Conservation (phyloP, 1,140 invertebrate species). For the Drosophila sechellia region DNA sequence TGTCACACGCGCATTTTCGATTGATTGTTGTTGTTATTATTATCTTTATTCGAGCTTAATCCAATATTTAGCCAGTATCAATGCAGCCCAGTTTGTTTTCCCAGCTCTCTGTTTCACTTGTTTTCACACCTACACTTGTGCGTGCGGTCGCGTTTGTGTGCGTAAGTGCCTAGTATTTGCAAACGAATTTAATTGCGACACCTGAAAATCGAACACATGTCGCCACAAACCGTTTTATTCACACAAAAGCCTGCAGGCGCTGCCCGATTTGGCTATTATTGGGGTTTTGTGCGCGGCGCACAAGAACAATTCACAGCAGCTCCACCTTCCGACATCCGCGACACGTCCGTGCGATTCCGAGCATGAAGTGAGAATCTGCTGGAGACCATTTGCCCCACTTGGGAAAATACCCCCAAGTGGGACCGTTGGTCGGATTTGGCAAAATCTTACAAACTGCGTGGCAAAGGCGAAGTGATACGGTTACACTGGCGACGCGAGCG, state of each 20-base stretch:
- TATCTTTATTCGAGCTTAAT: constrained; percentile 47
- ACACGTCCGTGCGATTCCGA: constrained; percentile 11
- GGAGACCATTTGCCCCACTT: too few species aligned
- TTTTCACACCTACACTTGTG: constrained; percentile 32
- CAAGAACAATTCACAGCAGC: constrained; percentile 16
- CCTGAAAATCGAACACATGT: not conserved
- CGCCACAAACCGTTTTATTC: constrained; percentile 19
- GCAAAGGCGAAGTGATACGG: too few species aligned
- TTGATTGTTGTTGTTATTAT: constrained; percentile 68
- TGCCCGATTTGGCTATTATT: not conserved
- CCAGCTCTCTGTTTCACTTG: constrained; percentile 12
- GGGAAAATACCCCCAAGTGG: not conserved
- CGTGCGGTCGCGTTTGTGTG: not conserved
- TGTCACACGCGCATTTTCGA: constrained; percentile 63
- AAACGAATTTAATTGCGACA: not conserved
- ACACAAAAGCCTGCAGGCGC: constrained; percentile 1
- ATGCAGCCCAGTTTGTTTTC: constrained; percentile 22
- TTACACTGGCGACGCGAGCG: too few species aligned
- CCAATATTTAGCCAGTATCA: constrained; percentile 53
- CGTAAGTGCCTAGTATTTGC: constrained; percentile 2
- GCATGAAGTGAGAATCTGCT: too few species aligned
- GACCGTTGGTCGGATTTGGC: too few species aligned
- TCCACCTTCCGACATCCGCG: constrained; percentile 18
- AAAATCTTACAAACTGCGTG: too few species aligned
- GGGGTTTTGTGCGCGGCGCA: constrained; percentile 3